Evolutionary conservation across 2,113 vertebrate genomes (phyloP), one percentile per base, ranked within the genome.

Genomic region (Bujurquina vittata): DNA sequence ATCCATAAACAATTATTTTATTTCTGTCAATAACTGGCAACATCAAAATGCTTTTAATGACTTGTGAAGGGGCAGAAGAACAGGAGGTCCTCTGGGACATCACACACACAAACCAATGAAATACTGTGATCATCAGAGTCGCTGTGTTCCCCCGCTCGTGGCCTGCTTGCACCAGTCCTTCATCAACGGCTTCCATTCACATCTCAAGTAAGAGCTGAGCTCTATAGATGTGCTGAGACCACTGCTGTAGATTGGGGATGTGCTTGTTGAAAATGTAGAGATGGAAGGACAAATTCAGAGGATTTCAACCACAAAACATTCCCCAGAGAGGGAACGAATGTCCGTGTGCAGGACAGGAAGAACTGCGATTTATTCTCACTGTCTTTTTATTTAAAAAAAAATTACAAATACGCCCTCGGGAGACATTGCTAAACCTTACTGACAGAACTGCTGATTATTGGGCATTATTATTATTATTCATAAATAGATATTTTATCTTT

Each of bases 71-170:
- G 75, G 57, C 59, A 35, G 60, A 52, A 14, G 49, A 40, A 56
- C 77, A 75, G 31, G 40, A 83, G 80, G 59, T 58, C 74, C 79
- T 75, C 76, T 67, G 75, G 49, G 23, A 67, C 29, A 61, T 73
- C 82, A 54, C 84, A 83, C 43, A 43, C 78, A 59, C 22, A 15
- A 52, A 75, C 80, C 31, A 9, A 12, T 52, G 58, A 72, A 88
- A 67, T 54, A 17, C 84, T 22, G 58, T 17, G 74, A 79, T 81
- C 23, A 31, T 59, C 56, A 15, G 78, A 73, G 75, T n/a, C n/a
- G n/a, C n/a, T n/a, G n/a, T 23, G 78, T 72, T 75, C 40, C 33
- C 20, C 10, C 26, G 31, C 82, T 43, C 3, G n/a, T 78, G 65
- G 81, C n/a, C 26, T 26, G 26, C 26, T 26, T 26, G 40, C n/a